Conservation (phyloP, 2,888 invertebrate species). For the Drosophila percnosoma region DNA sequence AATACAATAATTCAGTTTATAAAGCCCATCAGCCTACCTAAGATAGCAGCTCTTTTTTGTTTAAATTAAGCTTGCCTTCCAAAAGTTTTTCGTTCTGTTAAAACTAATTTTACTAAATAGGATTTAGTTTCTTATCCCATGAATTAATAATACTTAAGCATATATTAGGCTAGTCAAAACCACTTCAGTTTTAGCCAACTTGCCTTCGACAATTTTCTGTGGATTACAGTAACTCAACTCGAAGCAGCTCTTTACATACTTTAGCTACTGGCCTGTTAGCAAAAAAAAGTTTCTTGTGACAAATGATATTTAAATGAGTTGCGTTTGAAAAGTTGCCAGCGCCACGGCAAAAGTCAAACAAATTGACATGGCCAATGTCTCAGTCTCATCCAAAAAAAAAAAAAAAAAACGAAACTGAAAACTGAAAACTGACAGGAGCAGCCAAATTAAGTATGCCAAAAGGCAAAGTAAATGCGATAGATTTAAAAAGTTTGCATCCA, state of each 20-base stretch:
- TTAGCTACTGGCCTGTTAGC: slow-evolving; percentile 20
- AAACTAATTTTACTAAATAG: not conserved
- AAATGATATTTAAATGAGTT: slow-evolving; percentile 79
- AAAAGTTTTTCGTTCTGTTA: not conserved
- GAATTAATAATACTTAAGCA: not conserved
- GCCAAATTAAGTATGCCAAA: slow-evolving; percentile 74
- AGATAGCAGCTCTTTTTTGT: too few relatives aligned
- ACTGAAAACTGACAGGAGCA: slow-evolving; percentile 55
- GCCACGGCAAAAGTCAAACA: slow-evolving; percentile 41
- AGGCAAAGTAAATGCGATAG: slow-evolving; percentile 58
- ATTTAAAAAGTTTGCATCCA: slow-evolving; percentile 55
- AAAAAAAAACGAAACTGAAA: not conserved
- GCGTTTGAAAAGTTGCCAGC: slow-evolving; percentile 70
- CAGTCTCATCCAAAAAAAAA: slow-evolving; percentile 4
- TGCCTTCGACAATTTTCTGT: not conserved
- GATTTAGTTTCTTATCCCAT: not conserved
- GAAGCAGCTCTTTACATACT: not conserved
- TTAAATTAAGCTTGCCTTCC: too few relatives aligned
- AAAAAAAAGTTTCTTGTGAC: slow-evolving; percentile 52
- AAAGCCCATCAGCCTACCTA: not conserved
- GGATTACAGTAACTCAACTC: not conserved
- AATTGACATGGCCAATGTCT: slow-evolving; percentile 63
- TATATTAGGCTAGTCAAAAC: too few relatives aligned
- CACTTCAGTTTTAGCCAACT: not conserved
- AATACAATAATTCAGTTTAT: too few relatives aligned